These are phyloP conservation scores for Odontesthes bonariensis DNA, from an alignment of 2,113 vertebrate species.

Conservation along the genomic window DNA sequence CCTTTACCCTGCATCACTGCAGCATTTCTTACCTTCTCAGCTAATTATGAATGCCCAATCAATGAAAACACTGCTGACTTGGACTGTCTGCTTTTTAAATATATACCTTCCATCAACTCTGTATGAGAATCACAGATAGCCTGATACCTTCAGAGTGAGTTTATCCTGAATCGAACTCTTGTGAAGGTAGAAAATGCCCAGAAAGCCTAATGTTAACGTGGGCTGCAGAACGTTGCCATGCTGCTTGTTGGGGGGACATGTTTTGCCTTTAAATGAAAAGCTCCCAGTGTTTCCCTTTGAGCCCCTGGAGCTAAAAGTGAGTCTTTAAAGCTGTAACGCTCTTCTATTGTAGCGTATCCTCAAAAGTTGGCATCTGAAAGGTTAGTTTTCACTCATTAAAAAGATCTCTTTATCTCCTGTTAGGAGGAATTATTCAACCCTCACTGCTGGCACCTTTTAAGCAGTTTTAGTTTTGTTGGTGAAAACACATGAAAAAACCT, in stretches of 20 bases:
- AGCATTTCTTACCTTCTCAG: constrained; percentile 1
- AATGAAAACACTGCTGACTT: not conserved
- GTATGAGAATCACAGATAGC: not conserved
- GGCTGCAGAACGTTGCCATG: not conserved
- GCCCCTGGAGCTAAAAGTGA: too few relatives aligned
- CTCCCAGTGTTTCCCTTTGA: too few relatives aligned
- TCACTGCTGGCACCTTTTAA: too few relatives aligned
- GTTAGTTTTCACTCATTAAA: too few relatives aligned
- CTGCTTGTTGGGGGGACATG: not conserved
- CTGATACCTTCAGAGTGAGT: not conserved
- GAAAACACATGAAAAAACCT: too few relatives aligned
- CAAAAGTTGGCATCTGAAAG: too few relatives aligned
- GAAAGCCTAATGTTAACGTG: not conserved
- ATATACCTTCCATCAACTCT: not conserved
- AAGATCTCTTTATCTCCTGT: too few relatives aligned
- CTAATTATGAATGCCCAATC: not conserved
- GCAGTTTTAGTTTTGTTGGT: too few relatives aligned
- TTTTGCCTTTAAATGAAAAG: not conserved
- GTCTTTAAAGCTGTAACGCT: too few relatives aligned
- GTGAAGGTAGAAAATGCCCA: rapidly evolving
- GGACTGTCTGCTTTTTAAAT: not conserved
- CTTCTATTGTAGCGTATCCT: too few relatives aligned
- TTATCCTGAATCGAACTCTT: not conserved
- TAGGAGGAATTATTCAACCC: too few relatives aligned
- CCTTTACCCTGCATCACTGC: not conserved